Evolutionary conservation across 1,140 invertebrate genomes (phyloP), one percentile per base, ranked within the genome.

Genomic region (Conus ventricosus): DNA sequence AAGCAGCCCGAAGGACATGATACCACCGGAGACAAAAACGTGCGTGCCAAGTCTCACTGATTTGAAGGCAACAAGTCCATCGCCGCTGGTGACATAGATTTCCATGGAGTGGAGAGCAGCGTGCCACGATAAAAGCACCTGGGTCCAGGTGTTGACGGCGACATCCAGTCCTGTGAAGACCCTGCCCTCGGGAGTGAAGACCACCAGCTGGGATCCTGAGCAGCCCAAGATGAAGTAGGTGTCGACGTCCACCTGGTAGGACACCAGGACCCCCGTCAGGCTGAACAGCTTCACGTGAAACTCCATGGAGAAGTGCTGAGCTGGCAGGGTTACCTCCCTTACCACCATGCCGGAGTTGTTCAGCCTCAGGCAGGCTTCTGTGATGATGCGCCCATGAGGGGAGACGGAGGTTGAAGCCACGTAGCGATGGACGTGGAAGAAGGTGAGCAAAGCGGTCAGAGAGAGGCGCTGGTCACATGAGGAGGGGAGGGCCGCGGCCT

Each of bases 211-310:
- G 51, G 85, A 87, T 55, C 80, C 85, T 17, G 88, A 60, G 75
- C 87, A 88, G 23, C 85, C 76, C 17, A 92, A 23, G 4, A 89
- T 75, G 54, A 91, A 54, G 76, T 39, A 88, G 23, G 83, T 57
- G 53, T 90, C 83, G 4, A n/a, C 63, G 10, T 27, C 88, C 10
- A 75, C 80, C 39, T 76, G 53, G 84, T 91, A 92, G 4, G 90
- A 75, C 51, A 91, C 57, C 23, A 92, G 88, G 60, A 90, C 85
- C 5, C 92, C 92, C 10, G 84, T 88, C 20, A 84, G 67, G 23
- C 75, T 81, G 25, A 67, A 60, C 63, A 89, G 87, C 63, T 91
- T 92, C 17, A 91, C 90, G 63, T 90, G 89, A n/a, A 92, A 88
- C 71, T 92, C 92, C 11, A 92, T 55, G n/a, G 92, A 89, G 84